Percentiles rank a stretch among this genome's conserved stretches.
phyloP scores from a whole-genome alignment of 2,113 vertebrate genomes.

The Variabilichromis moorii region DNA sequence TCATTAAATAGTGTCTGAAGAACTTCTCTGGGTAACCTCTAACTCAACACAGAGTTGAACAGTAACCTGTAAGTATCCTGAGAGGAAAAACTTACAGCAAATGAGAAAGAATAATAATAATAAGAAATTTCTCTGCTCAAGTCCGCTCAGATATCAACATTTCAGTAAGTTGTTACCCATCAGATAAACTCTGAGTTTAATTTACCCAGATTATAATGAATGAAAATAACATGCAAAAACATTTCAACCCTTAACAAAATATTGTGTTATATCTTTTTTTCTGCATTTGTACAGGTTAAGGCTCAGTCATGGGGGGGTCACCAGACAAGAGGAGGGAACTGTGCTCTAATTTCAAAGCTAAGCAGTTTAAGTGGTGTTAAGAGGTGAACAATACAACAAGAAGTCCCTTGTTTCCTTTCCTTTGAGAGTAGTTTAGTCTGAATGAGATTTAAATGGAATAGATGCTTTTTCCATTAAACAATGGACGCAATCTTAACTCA shows the following conservation, averaged over 20 bases:
- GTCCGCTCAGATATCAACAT: neutral
- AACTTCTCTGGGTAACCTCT: neutral
- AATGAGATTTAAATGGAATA: neutral
- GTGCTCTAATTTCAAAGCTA: neutral
- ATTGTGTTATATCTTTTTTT: neutral
- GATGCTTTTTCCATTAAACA: neutral
- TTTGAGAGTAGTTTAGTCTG: neutral
- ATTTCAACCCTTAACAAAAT: neutral
- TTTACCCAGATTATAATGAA: neutral
- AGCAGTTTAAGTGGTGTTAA: neutral
- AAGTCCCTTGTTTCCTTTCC: neutral
- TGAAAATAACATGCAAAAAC: neutral
- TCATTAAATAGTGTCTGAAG: neutral
- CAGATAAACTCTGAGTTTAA: neutral
- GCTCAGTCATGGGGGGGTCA: neutral
- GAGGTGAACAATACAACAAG: neutral
- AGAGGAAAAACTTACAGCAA: neutral
- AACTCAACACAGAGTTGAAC: neutral
- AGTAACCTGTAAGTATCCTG: neutral
- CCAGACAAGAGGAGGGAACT: neutral
- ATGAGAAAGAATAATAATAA: neutral
- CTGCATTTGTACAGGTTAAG: neutral
- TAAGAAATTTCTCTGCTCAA: neutral
- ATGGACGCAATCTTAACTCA: neutral
- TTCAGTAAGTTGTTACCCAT: neutral